Conservation (phyloP, 2,888 invertebrate species). For the Dichetophora obliterata region DNA sequence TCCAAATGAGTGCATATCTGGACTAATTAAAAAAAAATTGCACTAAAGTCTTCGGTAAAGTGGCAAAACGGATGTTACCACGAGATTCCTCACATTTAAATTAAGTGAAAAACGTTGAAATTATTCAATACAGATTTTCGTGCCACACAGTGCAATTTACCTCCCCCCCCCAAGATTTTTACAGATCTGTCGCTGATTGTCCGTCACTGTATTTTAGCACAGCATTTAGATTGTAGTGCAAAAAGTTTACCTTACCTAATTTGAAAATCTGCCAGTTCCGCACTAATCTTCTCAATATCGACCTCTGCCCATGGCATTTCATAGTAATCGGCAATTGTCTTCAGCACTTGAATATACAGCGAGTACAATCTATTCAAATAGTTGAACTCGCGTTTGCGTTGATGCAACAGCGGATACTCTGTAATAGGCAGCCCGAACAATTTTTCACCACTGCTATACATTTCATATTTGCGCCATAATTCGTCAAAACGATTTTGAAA, state of each 20-base stretch:
- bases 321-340: slow-evolving; percentile 87
- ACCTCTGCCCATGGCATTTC: slow-evolving; percentile 88
- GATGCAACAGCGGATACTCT: slow-evolving; percentile 84
- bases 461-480: slow-evolving; percentile 83
- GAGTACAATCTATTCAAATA: slow-evolving; percentile 85
- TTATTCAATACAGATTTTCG: no score
- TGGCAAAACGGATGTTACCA: no score
- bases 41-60: no score
- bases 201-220: background rate
- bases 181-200: no score
- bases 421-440: slow-evolving; percentile 87
- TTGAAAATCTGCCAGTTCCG: slow-evolving; percentile 87
- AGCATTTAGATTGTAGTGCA: no score
- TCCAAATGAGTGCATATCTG: no score
- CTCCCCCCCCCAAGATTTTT: no score
- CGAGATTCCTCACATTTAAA: no score
- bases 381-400: slow-evolving; percentile 86
- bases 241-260: slow-evolving; percentile 72
- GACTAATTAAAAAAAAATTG: no score
- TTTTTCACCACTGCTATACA: slow-evolving; percentile 86
- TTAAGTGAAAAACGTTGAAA: no score
- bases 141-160: no score
- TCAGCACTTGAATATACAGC: slow-evolving; percentile 84
- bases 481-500: slow-evolving; percentile 88
- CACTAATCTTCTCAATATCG: slow-evolving; percentile 84